Percentiles rank a stretch among this genome's conserved stretches.
These are phyloP conservation scores for Caranx melampygus DNA, from an alignment of 2,113 vertebrate genomes.

Conservation along the genomic window DNA sequence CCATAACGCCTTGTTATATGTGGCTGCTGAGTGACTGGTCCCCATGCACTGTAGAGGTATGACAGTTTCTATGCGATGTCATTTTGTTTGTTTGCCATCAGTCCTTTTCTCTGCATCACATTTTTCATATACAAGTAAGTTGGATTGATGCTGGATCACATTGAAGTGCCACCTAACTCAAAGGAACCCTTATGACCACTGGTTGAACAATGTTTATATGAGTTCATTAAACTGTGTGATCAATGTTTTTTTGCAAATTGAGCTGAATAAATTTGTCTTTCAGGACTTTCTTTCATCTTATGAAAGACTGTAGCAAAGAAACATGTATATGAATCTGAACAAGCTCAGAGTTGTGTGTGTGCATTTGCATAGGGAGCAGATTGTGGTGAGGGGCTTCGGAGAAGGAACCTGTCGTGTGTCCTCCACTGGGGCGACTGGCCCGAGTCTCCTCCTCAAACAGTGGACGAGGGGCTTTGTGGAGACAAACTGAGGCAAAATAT, in stretches of 20 bases:
- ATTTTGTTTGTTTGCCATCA: not conserved
- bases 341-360: not conserved
- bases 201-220: not conserved
- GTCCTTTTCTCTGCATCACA: not conserved
- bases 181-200: not conserved
- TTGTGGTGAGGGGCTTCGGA: constrained; percentile 91
- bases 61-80: not conserved
- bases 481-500: constrained; percentile 78
- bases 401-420: constrained; percentile 88
- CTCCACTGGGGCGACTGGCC: constrained; percentile 85
- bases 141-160: not conserved
- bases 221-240: not conserved
- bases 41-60: constrained; percentile 90
- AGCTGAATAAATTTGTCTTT: not conserved
- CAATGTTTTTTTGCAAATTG: not conserved
- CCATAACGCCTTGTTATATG: constrained; percentile 90
- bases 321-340: not conserved
- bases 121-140: not conserved
- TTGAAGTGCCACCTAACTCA: not conserved
- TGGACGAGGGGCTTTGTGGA: constrained; percentile 84
- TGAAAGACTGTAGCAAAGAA: not conserved
- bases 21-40: constrained; percentile 94
- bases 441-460: constrained; percentile 69
- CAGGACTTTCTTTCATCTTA: not conserved
- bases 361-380: constrained; percentile 86